Base-by-base conservation (phyloP, 2,797 vertebrate species). In the Pitangus sulphuratus region DNA sequence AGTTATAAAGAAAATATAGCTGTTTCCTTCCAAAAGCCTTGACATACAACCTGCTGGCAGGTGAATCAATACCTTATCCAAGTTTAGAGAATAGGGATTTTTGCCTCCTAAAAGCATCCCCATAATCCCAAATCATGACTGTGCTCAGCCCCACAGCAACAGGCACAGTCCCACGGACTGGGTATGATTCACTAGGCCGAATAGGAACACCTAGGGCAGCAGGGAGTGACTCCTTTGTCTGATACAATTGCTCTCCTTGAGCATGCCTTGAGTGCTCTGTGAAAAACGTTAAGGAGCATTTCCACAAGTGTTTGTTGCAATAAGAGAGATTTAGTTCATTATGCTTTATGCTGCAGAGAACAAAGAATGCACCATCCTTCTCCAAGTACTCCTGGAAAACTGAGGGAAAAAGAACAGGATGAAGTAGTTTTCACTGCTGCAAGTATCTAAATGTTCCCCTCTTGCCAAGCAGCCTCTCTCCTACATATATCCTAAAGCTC, bases 391-490 rank as follows among this genome's bases (percentile, higher is more conserved):
- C n/a, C 42, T 47, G 50, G 35, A 88, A 78, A 87, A 50, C 48
- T 14, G 26, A 62, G 25, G 8, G 21, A 8, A 57, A 90, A 47
- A 8, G 48, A 88, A 87, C n/a, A 68, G 26, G 22, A 76, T 56
- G 26, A 87, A 75, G 70, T 19, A 17, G 56, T 80, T 94, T 80
- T 81, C 56, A 71, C 18, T 54, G 26, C 57, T 71, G 25, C 42
- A 80, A 80, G 24, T 30, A 48, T 50, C 42, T 91, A 70, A 61
- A 75, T 39, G 35, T 28, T 69, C 25, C 47, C 39, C 19, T 68
- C 82, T 78, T 86, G 64, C 45, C 65, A 83, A 89, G 68, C 40
- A 87, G 28, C 15, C 24, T 72, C 48, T 83, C 75, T 78, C 51
- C 18, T 54, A 78, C 6, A 7, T 16, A 42, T 22, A 89, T 60